Evolutionary conservation across 2,797 vertebrate species (phyloP).

Genomic region (Sylvia borin): DNA sequence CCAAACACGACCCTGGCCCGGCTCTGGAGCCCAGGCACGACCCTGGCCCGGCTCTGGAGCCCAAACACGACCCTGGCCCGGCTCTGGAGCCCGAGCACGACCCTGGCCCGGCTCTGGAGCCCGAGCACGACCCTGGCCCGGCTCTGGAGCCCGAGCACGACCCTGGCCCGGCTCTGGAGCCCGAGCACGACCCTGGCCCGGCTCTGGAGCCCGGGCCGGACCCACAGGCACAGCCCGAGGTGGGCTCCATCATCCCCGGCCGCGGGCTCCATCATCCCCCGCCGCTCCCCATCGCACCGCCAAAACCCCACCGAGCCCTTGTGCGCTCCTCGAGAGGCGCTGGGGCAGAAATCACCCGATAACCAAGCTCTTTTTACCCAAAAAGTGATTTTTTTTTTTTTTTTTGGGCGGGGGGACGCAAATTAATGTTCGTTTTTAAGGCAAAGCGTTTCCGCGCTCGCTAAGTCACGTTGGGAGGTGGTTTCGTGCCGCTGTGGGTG

Average conservation of each 20-base stretch:
- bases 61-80: too few relatives aligned
- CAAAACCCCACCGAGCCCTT: not conserved
- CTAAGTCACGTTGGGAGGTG: not conserved
- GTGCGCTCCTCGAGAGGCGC: not conserved
- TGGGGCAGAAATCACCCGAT: accelerated
- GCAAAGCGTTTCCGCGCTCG: not conserved
- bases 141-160: not conserved
- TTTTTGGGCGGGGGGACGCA: too few relatives aligned
- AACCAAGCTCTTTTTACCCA: not conserved
- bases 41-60: too few relatives aligned
- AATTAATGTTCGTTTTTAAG: accelerated
- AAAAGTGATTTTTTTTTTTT: not conserved
- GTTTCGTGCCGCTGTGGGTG: not conserved
- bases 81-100: too few relatives aligned
- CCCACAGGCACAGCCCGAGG: not conserved
- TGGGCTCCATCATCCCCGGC: too few relatives aligned
- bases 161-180: too few relatives aligned
- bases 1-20: not conserved
- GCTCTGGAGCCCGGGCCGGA: too few relatives aligned
- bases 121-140: not conserved
- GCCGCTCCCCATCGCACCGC: not conserved
- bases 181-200: not conserved
- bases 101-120: too few relatives aligned
- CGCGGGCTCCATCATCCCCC: not conserved
- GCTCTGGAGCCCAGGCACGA: too few relatives aligned